Conservation (phyloP, 2,888 invertebrate genomes). For the Rotaria magnacalcarata region DNA sequence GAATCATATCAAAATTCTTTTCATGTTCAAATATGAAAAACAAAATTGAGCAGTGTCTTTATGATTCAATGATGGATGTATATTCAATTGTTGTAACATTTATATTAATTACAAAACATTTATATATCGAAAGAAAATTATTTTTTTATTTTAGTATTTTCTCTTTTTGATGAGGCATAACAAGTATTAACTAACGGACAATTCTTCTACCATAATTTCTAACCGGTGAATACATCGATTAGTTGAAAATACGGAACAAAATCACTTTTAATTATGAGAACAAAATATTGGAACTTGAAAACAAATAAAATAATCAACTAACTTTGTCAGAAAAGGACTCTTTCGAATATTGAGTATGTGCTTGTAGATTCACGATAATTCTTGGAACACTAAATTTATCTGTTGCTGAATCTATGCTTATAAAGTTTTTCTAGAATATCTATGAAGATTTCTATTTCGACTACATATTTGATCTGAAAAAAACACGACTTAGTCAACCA, state of each 20-base stretch:
- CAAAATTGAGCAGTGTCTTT: slow-evolving; percentile 87
- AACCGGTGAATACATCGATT: slow-evolving; percentile 71
- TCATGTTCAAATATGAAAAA: slow-evolving; percentile 84
- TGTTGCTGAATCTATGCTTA: neutral
- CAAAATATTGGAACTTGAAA: neutral
- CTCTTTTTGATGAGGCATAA: slow-evolving; percentile 87
- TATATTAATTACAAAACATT: slow-evolving; percentile 50
- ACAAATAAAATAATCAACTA: slow-evolving; percentile 16
- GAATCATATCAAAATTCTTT: slow-evolving; percentile 83
- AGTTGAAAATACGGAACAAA: slow-evolving; percentile 60
- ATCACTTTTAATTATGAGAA: slow-evolving; percentile 5
- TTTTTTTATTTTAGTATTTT: slow-evolving; percentile 72
- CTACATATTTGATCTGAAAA: neutral
- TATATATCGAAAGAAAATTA: neutral
- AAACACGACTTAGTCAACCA: neutral
- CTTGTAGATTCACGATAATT: slow-evolving; percentile 72
- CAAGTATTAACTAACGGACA: slow-evolving; percentile 84
- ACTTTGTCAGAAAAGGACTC: slow-evolving; percentile 63
- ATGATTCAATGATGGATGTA: slow-evolving; percentile 81
- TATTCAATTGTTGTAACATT: slow-evolving; percentile 76
- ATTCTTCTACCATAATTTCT: slow-evolving; percentile 83
- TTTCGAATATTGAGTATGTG: slow-evolving; percentile 73
- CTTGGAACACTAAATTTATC: slow-evolving; percentile 66
- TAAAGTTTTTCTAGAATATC: neutral
- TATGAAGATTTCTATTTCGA: neutral